Evolutionary conservation across 2,797 vertebrate species (phyloP).

Genomic region (Falco peregrinus): DNA sequence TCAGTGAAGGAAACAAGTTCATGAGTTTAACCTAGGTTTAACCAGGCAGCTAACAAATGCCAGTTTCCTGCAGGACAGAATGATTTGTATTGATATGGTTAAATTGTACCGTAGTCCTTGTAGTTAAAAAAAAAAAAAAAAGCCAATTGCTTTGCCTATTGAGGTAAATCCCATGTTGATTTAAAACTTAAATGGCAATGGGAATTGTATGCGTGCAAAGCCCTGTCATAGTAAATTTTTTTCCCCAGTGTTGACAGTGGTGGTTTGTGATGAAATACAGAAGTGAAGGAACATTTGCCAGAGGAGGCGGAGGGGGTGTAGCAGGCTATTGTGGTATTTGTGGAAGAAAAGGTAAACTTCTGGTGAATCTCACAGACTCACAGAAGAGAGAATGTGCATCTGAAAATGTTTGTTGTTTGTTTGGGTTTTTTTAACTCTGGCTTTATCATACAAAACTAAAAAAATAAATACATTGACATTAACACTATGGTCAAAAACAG

Average conservation of each 20-base stretch:
- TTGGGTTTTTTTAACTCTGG: background rate
- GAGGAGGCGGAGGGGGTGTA: background rate
- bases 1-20: background rate
- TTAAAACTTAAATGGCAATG: background rate
- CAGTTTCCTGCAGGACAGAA: background rate
- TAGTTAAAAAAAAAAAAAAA: background rate
- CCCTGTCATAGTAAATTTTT: background rate
- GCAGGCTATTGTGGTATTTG: background rate
- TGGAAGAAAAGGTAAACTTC: background rate
- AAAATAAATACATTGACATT: background rate
- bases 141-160: background rate
- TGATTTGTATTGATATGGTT: background rate
- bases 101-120: background rate
- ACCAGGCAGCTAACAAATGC: background rate
- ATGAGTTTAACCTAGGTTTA: background rate
- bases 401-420: background rate
- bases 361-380: background rate
- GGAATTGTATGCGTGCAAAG: background rate
- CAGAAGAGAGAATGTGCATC: background rate
- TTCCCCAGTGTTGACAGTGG: background rate
- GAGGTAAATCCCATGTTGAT: background rate
- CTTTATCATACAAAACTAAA: background rate
- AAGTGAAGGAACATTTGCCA: background rate
- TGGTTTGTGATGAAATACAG: background rate
- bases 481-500: background rate